Evolutionary conservation across 2,888 invertebrate species (phyloP).

Genomic region (Chironomus tentans): DNA sequence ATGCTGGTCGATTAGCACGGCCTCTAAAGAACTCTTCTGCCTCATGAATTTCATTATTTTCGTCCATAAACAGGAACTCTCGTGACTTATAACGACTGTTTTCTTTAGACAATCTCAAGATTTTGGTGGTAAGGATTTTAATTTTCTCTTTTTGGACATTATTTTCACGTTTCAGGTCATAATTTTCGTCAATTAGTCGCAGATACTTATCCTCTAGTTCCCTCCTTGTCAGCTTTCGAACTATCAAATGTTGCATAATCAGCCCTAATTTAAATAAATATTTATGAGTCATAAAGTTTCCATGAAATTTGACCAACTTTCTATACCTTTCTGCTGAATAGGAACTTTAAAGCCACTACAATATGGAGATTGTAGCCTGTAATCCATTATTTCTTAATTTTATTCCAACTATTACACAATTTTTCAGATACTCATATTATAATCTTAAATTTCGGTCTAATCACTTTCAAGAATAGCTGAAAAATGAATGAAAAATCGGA

Average conservation of each 20-base stretch:
- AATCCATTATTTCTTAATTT: slow-evolving; percentile 7
- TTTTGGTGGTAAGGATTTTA: slow-evolving; percentile 30
- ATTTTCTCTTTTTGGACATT: slow-evolving; percentile 30
- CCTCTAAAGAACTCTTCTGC: slow-evolving; percentile 9
- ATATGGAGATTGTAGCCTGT: slow-evolving; percentile 2
- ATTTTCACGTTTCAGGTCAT: slow-evolving; percentile 30
- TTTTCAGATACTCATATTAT: neutral
- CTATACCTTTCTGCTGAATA: slow-evolving; percentile 8
- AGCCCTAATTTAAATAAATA: neutral
- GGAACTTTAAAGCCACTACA: slow-evolving; percentile 5
- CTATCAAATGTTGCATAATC: slow-evolving; percentile 17
- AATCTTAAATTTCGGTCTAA: neutral
- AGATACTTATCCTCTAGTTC: slow-evolving; percentile 31
- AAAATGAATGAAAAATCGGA: neutral
- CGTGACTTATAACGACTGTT: neutral
- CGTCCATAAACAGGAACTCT: slow-evolving; percentile 18
- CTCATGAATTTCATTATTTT: neutral
- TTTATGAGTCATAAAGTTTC: no score
- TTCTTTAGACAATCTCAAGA: slow-evolving; percentile 28
- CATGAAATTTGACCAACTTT: neutral
- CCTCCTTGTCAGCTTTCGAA: slow-evolving; percentile 29
- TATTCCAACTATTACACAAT: neutral
- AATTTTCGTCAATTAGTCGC: slow-evolving; percentile 30
- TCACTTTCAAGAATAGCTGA: neutral
- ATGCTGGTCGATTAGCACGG: neutral